Conservation (phyloP, 2,888 invertebrate species). For the Melikaiella ostensackeni region DNA sequence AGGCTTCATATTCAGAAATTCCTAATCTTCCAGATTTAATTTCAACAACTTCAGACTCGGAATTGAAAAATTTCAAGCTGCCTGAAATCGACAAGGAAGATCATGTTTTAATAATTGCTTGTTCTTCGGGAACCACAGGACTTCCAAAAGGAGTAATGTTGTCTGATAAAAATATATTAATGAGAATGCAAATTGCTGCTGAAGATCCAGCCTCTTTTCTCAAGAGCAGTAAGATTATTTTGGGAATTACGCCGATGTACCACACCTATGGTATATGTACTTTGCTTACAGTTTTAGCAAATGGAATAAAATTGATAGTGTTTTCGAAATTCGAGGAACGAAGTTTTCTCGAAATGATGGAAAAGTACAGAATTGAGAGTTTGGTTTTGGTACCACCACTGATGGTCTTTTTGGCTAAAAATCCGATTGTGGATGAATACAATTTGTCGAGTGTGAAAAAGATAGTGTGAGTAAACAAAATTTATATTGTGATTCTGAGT, state of each 20-base stretch:
- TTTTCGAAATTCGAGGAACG: slow-evolving; percentile 85
- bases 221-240: slow-evolving; percentile 56
- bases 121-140: slow-evolving; percentile 82
- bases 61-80: slow-evolving; percentile 72
- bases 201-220: not conserved
- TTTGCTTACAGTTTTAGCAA: slow-evolving; percentile 80
- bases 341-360: slow-evolving; percentile 85
- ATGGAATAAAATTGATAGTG: slow-evolving; percentile 81
- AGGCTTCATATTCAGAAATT: slow-evolving; percentile 42
- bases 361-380: slow-evolving; percentile 80
- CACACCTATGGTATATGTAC: slow-evolving; percentile 89
- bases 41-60: slow-evolving; percentile 41
- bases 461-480: slow-evolving; percentile 77
- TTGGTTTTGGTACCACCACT: slow-evolving; percentile 89
- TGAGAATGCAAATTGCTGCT: not conserved
- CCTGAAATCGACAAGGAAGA: slow-evolving; percentile 78
- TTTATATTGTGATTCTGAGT: not conserved
- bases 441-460: slow-evolving; percentile 85
- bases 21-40: slow-evolving; percentile 68
- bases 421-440: slow-evolving; percentile 86
- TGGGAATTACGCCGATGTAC: slow-evolving; percentile 89
- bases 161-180: slow-evolving; percentile 78
- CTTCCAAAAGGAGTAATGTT: slow-evolving; percentile 80
- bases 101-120: slow-evolving; percentile 78
- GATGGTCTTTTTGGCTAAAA: slow-evolving; percentile 89